A percentile compares a stretch with the other conserved stretches of the same genome.
Conservation (phyloP, 2,797 vertebrate species). For the Oreochromis mossambicus region DNA sequence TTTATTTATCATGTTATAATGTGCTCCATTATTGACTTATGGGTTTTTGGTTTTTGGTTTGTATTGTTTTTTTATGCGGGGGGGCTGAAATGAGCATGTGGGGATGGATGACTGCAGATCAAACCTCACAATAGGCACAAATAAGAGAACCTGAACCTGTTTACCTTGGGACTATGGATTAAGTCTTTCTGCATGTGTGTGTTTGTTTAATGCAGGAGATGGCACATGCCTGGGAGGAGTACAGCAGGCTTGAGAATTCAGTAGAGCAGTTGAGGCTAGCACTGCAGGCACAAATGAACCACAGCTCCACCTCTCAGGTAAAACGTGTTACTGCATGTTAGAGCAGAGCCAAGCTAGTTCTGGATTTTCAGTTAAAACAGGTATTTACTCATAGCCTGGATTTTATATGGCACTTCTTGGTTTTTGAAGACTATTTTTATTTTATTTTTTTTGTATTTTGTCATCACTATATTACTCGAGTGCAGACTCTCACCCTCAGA, state of each 20-base stretch:
- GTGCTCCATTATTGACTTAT: background rate
- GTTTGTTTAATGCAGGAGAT: slow-evolving; percentile 80
- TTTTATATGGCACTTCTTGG: background rate
- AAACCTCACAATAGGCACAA: background rate
- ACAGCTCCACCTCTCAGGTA: slow-evolving; percentile 84
- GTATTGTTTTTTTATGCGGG: background rate
- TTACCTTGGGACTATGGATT: background rate
- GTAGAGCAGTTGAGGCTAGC: slow-evolving; percentile 83
- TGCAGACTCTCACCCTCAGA: background rate
- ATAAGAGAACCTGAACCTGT: background rate
- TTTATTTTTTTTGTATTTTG: background rate
- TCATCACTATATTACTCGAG: background rate
- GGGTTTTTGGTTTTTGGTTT: background rate
- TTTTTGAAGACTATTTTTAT: background rate
- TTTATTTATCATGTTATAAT: background rate
- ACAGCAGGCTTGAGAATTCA: slow-evolving; percentile 84
- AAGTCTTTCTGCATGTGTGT: background rate
- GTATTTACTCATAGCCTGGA: background rate
- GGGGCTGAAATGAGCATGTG: background rate
- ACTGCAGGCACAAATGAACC: slow-evolving; percentile 85
- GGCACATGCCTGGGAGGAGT: slow-evolving; percentile 90
- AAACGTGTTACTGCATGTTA: background rate
- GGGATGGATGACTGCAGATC: background rate
- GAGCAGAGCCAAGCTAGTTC: background rate
- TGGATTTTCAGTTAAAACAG: background rate